Evolutionary conservation across 2,113 vertebrate genomes (phyloP).

Genomic region (Gallinago paraguaiae): DNA sequence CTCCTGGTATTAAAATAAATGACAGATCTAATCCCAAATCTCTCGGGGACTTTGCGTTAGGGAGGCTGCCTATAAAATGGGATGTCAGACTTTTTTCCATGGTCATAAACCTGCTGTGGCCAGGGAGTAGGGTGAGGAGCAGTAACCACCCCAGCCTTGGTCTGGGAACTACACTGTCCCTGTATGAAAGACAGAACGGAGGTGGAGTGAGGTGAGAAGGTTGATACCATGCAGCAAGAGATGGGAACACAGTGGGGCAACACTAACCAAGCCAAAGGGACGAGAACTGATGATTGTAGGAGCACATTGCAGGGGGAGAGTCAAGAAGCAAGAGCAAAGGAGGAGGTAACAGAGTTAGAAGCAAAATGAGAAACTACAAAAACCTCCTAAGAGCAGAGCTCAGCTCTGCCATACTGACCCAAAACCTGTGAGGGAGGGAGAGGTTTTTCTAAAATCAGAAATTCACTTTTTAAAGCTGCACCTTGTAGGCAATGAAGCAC

Average conservation of each 20-base stretch:
- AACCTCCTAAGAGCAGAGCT: not conserved
- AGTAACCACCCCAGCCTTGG: not conserved
- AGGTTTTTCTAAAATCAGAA: constrained; percentile 13
- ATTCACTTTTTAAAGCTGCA: not conserved
- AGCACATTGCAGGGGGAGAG: not conserved
- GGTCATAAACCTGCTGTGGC: not conserved
- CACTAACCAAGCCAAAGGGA: not conserved
- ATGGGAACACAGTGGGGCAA: not conserved
- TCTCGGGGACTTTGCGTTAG: not conserved
- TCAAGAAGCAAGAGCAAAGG: not conserved
- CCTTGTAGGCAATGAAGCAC: not conserved
- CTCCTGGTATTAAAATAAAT: not conserved
- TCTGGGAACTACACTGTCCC: rapidly evolving
- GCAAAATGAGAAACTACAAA: not conserved
- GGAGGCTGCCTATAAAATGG: not conserved
- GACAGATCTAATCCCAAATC: not conserved
- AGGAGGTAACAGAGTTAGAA: not conserved
- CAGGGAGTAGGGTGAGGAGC: not conserved
- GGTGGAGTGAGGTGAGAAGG: not conserved
- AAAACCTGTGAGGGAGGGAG: not conserved
- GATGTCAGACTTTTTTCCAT: not conserved
- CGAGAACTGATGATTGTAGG: not conserved
- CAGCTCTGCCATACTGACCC: not conserved
- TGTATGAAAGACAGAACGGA: not conserved
- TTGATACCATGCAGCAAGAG: not conserved